These are phyloP conservation scores for Procavia capensis DNA, from an alignment of 2,113 vertebrate species.

Conservation along the genomic window DNA sequence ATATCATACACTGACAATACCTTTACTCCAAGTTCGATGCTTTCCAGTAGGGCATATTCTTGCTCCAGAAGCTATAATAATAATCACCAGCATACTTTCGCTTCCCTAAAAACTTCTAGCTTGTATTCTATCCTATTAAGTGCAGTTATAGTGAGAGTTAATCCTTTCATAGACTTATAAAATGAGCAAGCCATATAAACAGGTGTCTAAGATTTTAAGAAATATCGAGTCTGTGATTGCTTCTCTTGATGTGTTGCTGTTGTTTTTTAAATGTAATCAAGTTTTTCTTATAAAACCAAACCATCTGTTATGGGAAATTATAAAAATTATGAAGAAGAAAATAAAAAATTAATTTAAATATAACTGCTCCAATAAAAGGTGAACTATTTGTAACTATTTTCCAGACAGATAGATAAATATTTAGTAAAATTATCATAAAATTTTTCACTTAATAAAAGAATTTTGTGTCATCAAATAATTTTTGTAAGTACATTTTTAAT, in stretches of 20 bases:
- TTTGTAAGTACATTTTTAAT: background rate
- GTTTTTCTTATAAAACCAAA: conserved; percentile 42
- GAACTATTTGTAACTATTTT: background rate
- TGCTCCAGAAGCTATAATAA: background rate
- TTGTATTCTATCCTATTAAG: background rate
- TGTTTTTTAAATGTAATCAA: conserved; percentile 50
- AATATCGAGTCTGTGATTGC: background rate
- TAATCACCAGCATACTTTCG: background rate
- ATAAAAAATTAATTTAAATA: background rate
- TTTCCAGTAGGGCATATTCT: background rate
- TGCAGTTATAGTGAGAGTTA: background rate
- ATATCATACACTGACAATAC: conserved; percentile 1
- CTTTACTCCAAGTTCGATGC: background rate
- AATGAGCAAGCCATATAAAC: background rate
- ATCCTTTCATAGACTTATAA: conserved; percentile 17
- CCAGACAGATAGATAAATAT: background rate
- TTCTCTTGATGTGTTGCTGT: background rate
- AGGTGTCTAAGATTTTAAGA: background rate
- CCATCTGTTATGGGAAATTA: background rate
- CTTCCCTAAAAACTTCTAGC: background rate
- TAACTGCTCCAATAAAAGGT: background rate
- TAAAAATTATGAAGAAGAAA: conserved; percentile 22
- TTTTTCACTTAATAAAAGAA: conserved; percentile 10
- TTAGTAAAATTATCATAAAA: conserved; percentile 26
- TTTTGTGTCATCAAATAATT: background rate